Conservation (phyloP, 2,888 invertebrate genomes). For the Cheilosia impressa region DNA sequence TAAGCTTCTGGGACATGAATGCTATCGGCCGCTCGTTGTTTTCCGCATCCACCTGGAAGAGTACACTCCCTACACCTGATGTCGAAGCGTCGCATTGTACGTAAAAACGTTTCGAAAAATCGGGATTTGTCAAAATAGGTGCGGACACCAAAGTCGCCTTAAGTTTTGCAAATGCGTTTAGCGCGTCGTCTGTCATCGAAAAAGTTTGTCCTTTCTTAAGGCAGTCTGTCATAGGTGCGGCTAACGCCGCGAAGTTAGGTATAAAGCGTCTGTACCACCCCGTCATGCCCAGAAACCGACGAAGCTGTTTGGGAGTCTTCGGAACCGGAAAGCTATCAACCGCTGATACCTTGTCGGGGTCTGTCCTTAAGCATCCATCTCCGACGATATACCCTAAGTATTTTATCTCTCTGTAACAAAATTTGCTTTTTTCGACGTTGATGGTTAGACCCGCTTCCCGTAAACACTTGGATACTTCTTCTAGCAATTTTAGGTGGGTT, state of each 20-base stretch:
- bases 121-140: background rate
- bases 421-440: background rate
- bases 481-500: background rate
- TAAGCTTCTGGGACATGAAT: slow-evolving; percentile 3
- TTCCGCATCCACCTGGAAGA: background rate
- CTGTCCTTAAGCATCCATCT: background rate
- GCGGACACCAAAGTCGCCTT: slow-evolving; percentile 6
- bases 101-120: no score
- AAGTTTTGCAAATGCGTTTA: background rate
- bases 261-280: background rate
- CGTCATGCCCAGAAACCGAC: background rate
- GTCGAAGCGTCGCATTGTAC: slow-evolving; percentile 1
- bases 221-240: background rate
- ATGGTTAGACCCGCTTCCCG: background rate
- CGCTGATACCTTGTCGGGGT: background rate
- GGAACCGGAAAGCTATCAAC: background rate
- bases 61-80: background rate
- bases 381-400: slow-evolving; percentile 18
- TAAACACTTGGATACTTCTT: background rate
- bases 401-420: slow-evolving; percentile 9
- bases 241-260: background rate
- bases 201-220: slow-evolving; percentile 1
- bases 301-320: background rate
- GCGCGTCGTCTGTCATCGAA: background rate
- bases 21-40: background rate